Evolutionary conservation across 2,797 vertebrate species (phyloP).

Genomic region (Halcyon chelicuti): DNA sequence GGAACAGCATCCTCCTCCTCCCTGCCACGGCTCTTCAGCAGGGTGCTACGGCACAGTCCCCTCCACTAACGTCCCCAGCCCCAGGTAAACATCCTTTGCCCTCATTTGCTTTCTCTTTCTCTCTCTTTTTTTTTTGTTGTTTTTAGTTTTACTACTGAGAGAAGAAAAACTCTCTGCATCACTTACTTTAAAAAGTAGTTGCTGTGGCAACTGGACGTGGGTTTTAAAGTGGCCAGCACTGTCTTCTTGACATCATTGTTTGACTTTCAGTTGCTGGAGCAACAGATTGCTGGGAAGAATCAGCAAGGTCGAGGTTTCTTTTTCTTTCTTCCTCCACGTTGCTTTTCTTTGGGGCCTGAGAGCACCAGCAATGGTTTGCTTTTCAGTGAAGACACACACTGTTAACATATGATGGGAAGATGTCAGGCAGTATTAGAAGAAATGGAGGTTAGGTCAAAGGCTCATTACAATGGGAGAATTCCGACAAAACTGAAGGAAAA

Average conservation of each 20-base stretch:
- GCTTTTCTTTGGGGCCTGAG: slow-evolving; percentile 36
- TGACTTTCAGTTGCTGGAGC: slow-evolving; percentile 74
- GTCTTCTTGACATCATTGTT: slow-evolving; percentile 72
- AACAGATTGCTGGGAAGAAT: slow-evolving; percentile 61
- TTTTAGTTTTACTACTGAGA: neutral
- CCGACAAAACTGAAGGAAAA: slow-evolving; percentile 11
- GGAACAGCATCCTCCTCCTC: neutral
- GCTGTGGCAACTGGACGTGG: slow-evolving; percentile 71
- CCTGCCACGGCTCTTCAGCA: neutral
- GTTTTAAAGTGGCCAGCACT: neutral
- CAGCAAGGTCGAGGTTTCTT: slow-evolving; percentile 23
- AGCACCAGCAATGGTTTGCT: slow-evolving; percentile 58
- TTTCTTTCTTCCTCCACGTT: slow-evolving; percentile 53
- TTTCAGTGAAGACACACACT: slow-evolving; percentile 60
- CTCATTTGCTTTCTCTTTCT: neutral
- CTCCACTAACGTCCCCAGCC: neutral
- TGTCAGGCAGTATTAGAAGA: slow-evolving; percentile 65
- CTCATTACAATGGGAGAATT: slow-evolving; percentile 60
- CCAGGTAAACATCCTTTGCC: slow-evolving; percentile 18
- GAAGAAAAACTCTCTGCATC: slow-evolving; percentile 55
- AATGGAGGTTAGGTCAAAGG: slow-evolving; percentile 63
- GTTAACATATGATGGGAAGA: slow-evolving; percentile 73
- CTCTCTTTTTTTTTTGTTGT: neutral
- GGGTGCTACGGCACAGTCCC: neutral
- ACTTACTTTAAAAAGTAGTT: slow-evolving; percentile 65